Percentiles rank a stretch among this genome's conserved stretches.
These are phyloP conservation scores for Uloborus plumipes DNA, from an alignment of 2,888 invertebrate genomes.

Conservation along the genomic window DNA sequence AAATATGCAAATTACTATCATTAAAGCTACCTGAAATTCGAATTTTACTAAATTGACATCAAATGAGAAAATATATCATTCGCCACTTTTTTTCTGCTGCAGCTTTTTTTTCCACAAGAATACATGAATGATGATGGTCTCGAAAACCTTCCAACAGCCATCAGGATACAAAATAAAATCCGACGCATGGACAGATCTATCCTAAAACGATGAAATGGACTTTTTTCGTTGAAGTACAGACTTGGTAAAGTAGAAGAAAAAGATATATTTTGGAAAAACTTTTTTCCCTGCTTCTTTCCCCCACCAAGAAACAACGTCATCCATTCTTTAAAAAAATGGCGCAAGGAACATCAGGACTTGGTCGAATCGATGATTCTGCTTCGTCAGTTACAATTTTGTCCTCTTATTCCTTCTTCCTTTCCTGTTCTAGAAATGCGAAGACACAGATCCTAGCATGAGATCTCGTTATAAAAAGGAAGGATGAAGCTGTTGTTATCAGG, in stretches of 20 bases:
- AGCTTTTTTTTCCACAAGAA: too few relatives aligned
- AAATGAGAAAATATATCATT: too few relatives aligned
- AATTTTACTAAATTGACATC: too few relatives aligned
- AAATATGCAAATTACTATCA: too few relatives aligned
- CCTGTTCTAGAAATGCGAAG: neutral
- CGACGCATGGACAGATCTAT: too few relatives aligned
- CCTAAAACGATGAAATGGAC: too few relatives aligned
- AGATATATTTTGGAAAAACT: constrained; percentile 7
- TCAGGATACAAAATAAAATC: too few relatives aligned
- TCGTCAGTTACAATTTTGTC: constrained; percentile 35
- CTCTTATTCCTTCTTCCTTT: neutral
- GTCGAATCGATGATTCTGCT: constrained; percentile 32
- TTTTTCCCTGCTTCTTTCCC: constrained; percentile 13
- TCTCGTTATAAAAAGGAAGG: constrained; percentile 40
- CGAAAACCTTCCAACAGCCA: too few relatives aligned
- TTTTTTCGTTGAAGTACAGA: neutral
- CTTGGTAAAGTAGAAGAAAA: constrained; percentile 8
- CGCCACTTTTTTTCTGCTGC: too few relatives aligned
- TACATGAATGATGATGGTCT: too few relatives aligned
- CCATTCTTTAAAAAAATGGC: constrained; percentile 18
- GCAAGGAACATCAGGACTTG: constrained; percentile 7
- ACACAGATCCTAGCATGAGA: constrained; percentile 6
- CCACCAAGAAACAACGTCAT: too few relatives aligned
- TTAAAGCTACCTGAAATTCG: too few relatives aligned
- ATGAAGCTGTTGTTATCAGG: constrained; percentile 23